Base-by-base conservation (phyloP, 2,888 invertebrate genomes). In the Hymenopus coronatus region DNA sequence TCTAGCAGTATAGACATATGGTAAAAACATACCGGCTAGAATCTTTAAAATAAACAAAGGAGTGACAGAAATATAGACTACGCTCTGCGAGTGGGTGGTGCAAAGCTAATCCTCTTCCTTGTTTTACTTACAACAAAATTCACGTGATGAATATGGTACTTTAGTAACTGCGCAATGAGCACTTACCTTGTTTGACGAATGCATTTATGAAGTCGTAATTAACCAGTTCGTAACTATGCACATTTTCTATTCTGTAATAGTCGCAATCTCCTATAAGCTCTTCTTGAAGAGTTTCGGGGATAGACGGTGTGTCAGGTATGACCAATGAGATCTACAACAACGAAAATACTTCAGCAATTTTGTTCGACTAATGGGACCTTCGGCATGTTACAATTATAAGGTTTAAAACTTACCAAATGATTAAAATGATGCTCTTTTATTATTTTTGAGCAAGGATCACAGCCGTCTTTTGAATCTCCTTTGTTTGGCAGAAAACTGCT, bases 111-210 rank as follows among this genome's bases (percentile, higher is more conserved):
- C 9, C 40, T 12, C 40, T 12, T 40, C 40, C 1, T 40, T 40
- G 33, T 33, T 30, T 40, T 40, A 12, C 40, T 33, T 33, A 33
- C 8, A 8, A 40, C 40, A 9, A 12, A 40, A 40, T 40, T 40
- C 12, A 40, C 12, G 12, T 40, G 40, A 40, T 40, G 12, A 40
- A 40, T 6, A n/a, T n/a, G n/a, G n/a, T n/a, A 2, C 9, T 40
- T 30, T 30, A 30, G 40, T 40, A 40, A 40, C 40, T 40, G 40
- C 40, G 40, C 40, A 40, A 12, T 40, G 40, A 40, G 9, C 20
- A 87, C 91, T 91, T 92, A 95, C 95, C 95, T 93, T 93, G 93
- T 91, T 94, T 94, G 15, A 95, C 92, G 92, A 95, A 95, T 91
- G 94, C 94, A 89, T 94, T 93, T 84, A 95, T 93, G 91, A 95